phyloP scores from a whole-genome alignment of 1,140 invertebrate genomes.

The Drosophila punjabiensis region DNA sequence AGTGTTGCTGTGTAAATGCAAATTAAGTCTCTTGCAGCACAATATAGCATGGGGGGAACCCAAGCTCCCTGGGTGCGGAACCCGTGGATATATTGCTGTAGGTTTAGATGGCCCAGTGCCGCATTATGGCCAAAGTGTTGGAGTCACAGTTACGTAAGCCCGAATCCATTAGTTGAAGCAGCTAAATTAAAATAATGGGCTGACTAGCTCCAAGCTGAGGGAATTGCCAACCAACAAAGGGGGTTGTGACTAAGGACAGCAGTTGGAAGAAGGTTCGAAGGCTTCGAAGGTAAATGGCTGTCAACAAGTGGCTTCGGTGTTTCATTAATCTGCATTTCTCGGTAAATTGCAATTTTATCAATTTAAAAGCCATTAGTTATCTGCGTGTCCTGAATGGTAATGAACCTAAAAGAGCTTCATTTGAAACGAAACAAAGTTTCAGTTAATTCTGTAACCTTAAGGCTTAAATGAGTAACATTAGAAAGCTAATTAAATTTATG shows the following conservation, averaged over 20 bases:
- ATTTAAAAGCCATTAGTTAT: slow-evolving; percentile 17
- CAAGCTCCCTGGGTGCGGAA: slow-evolving; percentile 25
- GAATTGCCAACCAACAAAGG: slow-evolving; percentile 2
- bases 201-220: slow-evolving; percentile 21
- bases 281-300: neutral
- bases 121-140: slow-evolving; percentile 75
- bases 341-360: slow-evolving; percentile 22
- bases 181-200: slow-evolving; percentile 80
- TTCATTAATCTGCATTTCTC: slow-evolving; percentile 16
- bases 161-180: slow-evolving; percentile 78
- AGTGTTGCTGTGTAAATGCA: slow-evolving; percentile 70
- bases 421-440: neutral
- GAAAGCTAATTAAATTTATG: neutral
- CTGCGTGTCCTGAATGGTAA: neutral
- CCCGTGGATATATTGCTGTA: slow-evolving; percentile 15
- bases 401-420: neutral
- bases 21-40: slow-evolving; percentile 68
- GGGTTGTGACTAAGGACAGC: neutral
- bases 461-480: neutral
- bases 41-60: slow-evolving; percentile 25
- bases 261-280: neutral
- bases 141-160: slow-evolving; percentile 80
- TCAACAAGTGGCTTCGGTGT: slow-evolving; percentile 59
- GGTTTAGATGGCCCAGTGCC: slow-evolving; percentile 40
- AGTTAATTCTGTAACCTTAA: neutral